A percentile compares a stretch with the other conserved stretches of the same genome.
phyloP scores from a whole-genome alignment of 2,113 vertebrate species.

The Bufo bufo region DNA sequence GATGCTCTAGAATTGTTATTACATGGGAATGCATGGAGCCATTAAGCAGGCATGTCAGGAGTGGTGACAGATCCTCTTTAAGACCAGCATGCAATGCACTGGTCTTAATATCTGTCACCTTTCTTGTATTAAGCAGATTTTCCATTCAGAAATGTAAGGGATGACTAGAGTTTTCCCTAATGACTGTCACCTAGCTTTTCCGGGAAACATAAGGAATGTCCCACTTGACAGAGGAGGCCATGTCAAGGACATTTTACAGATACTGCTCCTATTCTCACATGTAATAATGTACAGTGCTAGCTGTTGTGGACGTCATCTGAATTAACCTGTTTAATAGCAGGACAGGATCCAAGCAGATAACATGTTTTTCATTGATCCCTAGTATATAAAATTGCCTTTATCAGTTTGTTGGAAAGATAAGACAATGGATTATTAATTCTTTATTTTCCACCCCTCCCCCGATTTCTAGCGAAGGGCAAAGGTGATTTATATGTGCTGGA shows the following conservation, averaged over 20 bases:
- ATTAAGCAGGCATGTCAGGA: too few relatives aligned
- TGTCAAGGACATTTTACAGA: neutral
- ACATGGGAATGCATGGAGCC: too few relatives aligned
- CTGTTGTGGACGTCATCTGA: neutral
- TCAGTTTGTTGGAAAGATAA: slow-evolving; percentile 13
- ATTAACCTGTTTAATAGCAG: neutral
- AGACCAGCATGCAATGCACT: too few relatives aligned
- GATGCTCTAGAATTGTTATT: too few relatives aligned
- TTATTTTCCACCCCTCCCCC: neutral
- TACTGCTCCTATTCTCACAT: neutral
- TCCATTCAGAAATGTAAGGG: too few relatives aligned
- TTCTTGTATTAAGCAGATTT: too few relatives aligned
- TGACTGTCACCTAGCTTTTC: too few relatives aligned
- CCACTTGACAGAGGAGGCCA: neutral
- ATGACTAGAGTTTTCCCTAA: too few relatives aligned
- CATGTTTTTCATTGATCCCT: neutral
- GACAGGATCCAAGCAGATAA: neutral
- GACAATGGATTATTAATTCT: neutral
- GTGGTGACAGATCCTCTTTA: too few relatives aligned
- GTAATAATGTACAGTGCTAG: neutral
- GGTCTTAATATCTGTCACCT: too few relatives aligned
- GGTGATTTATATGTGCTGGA: slow-evolving; percentile 1
- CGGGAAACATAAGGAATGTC: neutral
- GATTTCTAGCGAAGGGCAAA: neutral
- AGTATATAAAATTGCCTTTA: neutral